phyloP scores from a whole-genome alignment of 92 coral and sea anemone genomes.

The Phenganax subtilis region DNA sequence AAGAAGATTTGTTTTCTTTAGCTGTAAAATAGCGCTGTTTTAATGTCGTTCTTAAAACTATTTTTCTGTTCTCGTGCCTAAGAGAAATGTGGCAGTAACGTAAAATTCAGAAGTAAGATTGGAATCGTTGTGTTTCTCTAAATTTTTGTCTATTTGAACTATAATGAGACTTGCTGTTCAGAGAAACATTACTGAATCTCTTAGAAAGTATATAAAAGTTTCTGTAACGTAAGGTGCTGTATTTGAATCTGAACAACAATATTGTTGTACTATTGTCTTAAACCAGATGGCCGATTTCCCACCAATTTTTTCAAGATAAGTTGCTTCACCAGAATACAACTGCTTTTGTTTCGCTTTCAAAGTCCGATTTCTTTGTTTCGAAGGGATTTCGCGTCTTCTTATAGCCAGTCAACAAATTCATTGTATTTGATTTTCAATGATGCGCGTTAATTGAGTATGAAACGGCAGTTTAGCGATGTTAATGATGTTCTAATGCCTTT shows the following conservation, averaged over 20 bases:
- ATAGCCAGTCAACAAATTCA: neutral
- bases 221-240: conserved; percentile 11
- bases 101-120: neutral
- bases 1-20: neutral
- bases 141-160: neutral
- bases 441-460: neutral
- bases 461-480: neutral
- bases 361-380: neutral
- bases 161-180: neutral
- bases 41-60: neutral
- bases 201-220: conserved; percentile 15
- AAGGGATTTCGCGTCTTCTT: neutral
- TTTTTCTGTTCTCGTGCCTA: neutral
- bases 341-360: conserved; percentile 34
- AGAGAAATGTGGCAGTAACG: neutral
- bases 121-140: neutral
- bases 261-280: neutral
- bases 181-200: neutral
- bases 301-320: conserved; percentile 1
- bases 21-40: conserved; percentile 6
- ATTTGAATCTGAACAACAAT: neutral
- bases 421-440: neutral
- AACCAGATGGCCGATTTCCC: neutral
- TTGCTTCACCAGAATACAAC: conserved; percentile 10
- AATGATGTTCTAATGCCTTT: neutral